Conservation (phyloP, 2,888 invertebrate species). For the Perdita meconis region DNA sequence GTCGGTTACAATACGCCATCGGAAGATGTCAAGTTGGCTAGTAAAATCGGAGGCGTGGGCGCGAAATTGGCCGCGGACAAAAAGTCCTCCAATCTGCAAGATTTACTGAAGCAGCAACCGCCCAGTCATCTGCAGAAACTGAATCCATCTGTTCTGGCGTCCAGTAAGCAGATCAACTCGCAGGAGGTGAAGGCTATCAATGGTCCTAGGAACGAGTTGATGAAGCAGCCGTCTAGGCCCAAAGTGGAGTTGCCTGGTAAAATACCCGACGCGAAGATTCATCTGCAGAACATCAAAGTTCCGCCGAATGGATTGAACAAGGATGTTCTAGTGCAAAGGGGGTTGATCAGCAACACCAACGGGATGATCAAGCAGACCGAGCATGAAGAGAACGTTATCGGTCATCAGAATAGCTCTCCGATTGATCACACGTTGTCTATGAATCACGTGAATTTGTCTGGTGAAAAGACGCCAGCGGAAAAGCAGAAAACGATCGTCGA, state of each 20-base stretch:
- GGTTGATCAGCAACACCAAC: slow-evolving; percentile 70
- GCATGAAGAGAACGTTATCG: slow-evolving; percentile 49
- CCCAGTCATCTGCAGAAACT: slow-evolving; percentile 70
- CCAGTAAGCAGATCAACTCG: slow-evolving; percentile 64
- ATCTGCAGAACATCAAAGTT: slow-evolving; percentile 72
- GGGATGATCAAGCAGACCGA: slow-evolving; percentile 74
- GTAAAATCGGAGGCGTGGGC: slow-evolving; percentile 69
- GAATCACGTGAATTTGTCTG: slow-evolving; percentile 77
- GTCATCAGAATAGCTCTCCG: slow-evolving; percentile 56
- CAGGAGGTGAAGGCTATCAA: slow-evolving; percentile 70
- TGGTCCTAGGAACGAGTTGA: slow-evolving; percentile 64
- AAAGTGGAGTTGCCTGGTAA: slow-evolving; percentile 79
- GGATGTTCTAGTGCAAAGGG: slow-evolving; percentile 74
- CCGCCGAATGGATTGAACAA: slow-evolving; percentile 78
- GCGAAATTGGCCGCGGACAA: slow-evolving; percentile 71
- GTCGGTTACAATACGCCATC: slow-evolving; percentile 56
- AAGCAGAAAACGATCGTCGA: slow-evolving; percentile 52
- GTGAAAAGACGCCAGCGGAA: slow-evolving; percentile 54
- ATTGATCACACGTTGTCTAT: slow-evolving; percentile 75
- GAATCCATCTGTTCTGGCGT: slow-evolving; percentile 65
- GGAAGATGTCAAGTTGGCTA: slow-evolving; percentile 75
- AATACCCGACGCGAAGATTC: slow-evolving; percentile 74
- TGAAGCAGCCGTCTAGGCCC: slow-evolving; percentile 70
- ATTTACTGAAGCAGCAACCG: slow-evolving; percentile 74
- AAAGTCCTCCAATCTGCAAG: slow-evolving; percentile 73